These are phyloP conservation scores for Cepaea nemoralis DNA, from an alignment of 1,140 invertebrate genomes.

Conservation along the genomic window DNA sequence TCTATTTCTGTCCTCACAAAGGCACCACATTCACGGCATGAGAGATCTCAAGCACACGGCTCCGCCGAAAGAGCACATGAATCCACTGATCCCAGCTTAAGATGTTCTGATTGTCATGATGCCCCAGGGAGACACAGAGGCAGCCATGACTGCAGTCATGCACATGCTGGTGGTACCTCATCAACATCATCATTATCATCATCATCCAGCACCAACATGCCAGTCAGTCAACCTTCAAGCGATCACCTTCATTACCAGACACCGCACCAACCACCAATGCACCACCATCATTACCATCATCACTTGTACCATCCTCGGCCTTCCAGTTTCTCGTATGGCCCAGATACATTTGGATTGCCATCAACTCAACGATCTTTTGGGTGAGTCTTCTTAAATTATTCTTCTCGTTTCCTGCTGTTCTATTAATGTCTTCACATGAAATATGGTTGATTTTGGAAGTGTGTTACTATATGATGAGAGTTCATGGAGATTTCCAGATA, in stretches of 20 bases:
- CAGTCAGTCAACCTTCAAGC: neutral
- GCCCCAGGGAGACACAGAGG: neutral
- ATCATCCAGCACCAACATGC: neutral
- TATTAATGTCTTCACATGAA: no score
- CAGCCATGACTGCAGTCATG: neutral
- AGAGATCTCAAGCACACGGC: neutral
- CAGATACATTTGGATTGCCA: neutral
- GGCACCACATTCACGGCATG: neutral
- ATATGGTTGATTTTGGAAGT: no score
- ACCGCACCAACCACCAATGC: neutral
- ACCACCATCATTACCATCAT: constrained; percentile 29
- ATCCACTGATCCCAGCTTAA: neutral
- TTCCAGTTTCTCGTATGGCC: neutral
- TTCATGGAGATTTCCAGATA: no score
- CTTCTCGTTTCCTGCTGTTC: no score
- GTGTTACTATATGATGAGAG: no score
- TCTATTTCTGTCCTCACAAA: neutral
- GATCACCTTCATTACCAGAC: neutral
- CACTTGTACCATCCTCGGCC: neutral
- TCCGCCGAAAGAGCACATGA: neutral
- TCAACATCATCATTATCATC: no score
- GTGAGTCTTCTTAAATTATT: no score
- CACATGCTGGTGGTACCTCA: neutral
- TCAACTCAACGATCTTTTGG: neutral
- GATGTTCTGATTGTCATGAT: neutral